These are phyloP conservation scores for Bombus cullumanus DNA, from an alignment of 1,140 invertebrate species.

Conservation along the genomic window DNA sequence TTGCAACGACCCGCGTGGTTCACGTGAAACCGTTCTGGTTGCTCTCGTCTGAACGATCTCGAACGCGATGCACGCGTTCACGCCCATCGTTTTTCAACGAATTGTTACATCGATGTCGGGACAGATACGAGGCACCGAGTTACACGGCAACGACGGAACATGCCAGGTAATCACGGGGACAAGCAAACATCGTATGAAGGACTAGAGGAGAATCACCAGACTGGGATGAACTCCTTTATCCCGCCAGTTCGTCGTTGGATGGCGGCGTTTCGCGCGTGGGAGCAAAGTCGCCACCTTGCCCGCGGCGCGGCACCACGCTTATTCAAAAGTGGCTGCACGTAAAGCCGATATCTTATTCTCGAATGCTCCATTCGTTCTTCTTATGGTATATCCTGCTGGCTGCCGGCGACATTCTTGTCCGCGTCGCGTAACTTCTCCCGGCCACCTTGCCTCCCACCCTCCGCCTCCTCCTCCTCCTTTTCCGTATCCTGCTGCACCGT, in stretches of 20 bases:
- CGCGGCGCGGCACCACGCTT: slow-evolving; percentile 60
- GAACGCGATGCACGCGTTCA: slow-evolving; percentile 8
- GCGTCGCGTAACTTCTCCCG: slow-evolving; percentile 77
- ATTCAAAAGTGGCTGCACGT: slow-evolving; percentile 76
- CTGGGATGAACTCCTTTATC: slow-evolving; percentile 16
- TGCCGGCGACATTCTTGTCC: slow-evolving; percentile 77
- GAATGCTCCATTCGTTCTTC: slow-evolving; percentile 80
- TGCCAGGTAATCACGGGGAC: slow-evolving; percentile 15
- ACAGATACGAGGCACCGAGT: background rate
- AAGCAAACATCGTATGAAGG: slow-evolving; percentile 11
- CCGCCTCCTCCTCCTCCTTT: background rate
- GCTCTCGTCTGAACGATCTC: background rate
- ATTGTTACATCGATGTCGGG: slow-evolving; percentile 17
- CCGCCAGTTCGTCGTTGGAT: background rate
- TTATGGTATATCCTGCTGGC: slow-evolving; percentile 74
- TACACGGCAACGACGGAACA: background rate
- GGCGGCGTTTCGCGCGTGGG: slow-evolving; percentile 45
- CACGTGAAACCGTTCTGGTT: background rate
- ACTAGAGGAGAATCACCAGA: background rate
- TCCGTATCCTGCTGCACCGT: slow-evolving; percentile 32
- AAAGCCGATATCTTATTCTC: slow-evolving; percentile 82
- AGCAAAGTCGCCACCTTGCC: slow-evolving; percentile 63
- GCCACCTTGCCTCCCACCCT: background rate
- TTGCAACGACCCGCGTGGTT: background rate
- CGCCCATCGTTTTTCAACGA: slow-evolving; percentile 44